Percentiles rank a stretch among this genome's conserved stretches.
Evolutionary conservation across 2,888 invertebrate species (phyloP).

Genomic region (Plagiodera versicolora): DNA sequence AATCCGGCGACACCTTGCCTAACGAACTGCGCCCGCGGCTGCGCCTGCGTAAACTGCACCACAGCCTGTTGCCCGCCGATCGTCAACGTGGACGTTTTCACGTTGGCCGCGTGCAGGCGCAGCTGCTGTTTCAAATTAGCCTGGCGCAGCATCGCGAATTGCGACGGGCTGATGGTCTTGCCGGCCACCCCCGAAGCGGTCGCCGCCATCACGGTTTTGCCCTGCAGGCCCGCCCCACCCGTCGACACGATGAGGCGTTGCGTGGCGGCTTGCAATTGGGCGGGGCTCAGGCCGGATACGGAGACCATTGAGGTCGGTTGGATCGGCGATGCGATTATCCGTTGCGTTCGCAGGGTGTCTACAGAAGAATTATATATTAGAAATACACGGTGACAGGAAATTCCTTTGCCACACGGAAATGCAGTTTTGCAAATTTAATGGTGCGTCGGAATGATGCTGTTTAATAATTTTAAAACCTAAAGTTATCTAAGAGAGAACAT

Average conservation of each 20-base stretch:
- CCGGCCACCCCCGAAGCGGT: slow-evolving; percentile 49
- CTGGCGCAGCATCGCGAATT: slow-evolving; percentile 67
- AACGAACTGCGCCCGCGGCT: slow-evolving; percentile 48
- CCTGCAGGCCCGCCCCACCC: slow-evolving; percentile 41
- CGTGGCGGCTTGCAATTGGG: slow-evolving; percentile 53
- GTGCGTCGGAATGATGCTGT: no score
- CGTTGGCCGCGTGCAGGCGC: slow-evolving; percentile 46
- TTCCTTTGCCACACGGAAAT: no score
- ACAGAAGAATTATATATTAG: no score
- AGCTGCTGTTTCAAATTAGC: slow-evolving; percentile 49
- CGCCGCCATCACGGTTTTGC: slow-evolving; percentile 46
- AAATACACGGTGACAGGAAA: no score
- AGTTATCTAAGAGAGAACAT: no score
- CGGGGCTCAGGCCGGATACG: slow-evolving; percentile 50
- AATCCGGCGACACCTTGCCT: no score
- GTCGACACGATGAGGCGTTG: slow-evolving; percentile 54
- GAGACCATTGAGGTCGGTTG: slow-evolving; percentile 52
- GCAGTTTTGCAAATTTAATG: no score
- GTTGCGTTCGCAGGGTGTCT: slow-evolving; percentile 48
- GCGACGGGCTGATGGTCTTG: slow-evolving; percentile 60
- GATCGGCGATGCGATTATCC: slow-evolving; percentile 51
- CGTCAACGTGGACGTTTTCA: slow-evolving; percentile 51
- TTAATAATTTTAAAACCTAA: no score
- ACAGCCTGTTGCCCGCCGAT: slow-evolving; percentile 47
- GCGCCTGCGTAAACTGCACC: slow-evolving; percentile 53